A percentile compares a stretch with the other conserved stretches of the same genome.
phyloP scores from a whole-genome alignment of 2,888 invertebrate genomes.

The Spodoptera littoralis region DNA sequence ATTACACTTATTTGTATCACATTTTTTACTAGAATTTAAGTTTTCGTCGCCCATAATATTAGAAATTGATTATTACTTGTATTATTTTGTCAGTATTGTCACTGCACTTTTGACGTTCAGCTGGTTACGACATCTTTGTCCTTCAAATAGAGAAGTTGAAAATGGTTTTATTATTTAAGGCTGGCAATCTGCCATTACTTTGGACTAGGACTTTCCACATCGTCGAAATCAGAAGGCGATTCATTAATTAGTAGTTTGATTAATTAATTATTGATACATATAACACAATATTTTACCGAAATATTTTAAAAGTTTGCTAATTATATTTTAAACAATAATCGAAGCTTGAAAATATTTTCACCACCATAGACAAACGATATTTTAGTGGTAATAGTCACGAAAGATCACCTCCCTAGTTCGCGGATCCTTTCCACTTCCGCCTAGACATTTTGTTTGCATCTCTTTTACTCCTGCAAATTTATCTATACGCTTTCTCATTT shows the following conservation, averaged over 20 bases:
- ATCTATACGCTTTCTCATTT: slow-evolving; percentile 64
- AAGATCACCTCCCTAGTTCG: slow-evolving; percentile 26
- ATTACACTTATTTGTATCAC: slow-evolving; percentile 89
- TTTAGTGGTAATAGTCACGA: slow-evolving; percentile 11
- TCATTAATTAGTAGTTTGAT: too few species aligned
- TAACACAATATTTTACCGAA: too few species aligned
- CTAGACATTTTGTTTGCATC: slow-evolving; percentile 43
- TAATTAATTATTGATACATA: too few species aligned
- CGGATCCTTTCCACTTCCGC: slow-evolving; percentile 63
- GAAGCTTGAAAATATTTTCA: too few species aligned
- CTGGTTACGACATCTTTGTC: slow-evolving; percentile 74
- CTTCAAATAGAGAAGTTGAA: slow-evolving; percentile 15
- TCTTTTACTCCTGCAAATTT: slow-evolving; percentile 63
- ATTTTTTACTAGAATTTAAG: slow-evolving; percentile 86
- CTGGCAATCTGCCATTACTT: too few species aligned
- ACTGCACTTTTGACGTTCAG: slow-evolving; percentile 79
- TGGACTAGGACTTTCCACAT: slow-evolving; percentile 2
- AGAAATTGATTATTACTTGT: slow-evolving; percentile 70
- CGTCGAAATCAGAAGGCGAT: slow-evolving; percentile 5
- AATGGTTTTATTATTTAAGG: neutral
- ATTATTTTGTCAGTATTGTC: slow-evolving; percentile 71
- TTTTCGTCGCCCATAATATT: slow-evolving; percentile 87
- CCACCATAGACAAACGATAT: slow-evolving; percentile 4
- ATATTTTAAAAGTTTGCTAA: too few species aligned
- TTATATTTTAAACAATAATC: too few species aligned